Conservation (phyloP, 2,888 invertebrate species). For the Acronicta psi region DNA sequence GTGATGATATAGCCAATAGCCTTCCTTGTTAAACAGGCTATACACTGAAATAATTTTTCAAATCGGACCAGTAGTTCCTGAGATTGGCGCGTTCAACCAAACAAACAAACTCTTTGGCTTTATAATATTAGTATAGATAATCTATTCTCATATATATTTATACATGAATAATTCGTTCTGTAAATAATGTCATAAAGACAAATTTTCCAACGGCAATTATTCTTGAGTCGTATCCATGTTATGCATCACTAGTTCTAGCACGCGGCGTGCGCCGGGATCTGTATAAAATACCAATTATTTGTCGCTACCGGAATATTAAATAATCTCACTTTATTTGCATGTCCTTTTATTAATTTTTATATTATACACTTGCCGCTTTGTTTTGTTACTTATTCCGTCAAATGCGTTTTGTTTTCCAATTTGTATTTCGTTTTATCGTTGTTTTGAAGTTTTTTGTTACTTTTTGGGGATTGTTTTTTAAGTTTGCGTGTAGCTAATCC, state of each 20-base stretch:
- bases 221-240: slow-evolving; percentile 35
- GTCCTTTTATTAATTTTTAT: slow-evolving; percentile 68
- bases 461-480: background rate
- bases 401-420: slow-evolving; percentile 23
- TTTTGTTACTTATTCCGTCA: slow-evolving; percentile 20
- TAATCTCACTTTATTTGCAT: slow-evolving; percentile 65
- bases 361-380: slow-evolving; percentile 31
- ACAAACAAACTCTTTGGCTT: too few species aligned
- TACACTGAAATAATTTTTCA: too few species aligned
- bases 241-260: slow-evolving; percentile 18
- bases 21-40: too few species aligned
- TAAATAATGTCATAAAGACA: too few species aligned
- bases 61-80: too few species aligned
- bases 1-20: too few species aligned
- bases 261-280: slow-evolving; percentile 54
- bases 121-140: too few species aligned
- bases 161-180: too few species aligned
- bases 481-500: too few species aligned
- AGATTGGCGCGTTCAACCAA: too few species aligned
- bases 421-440: slow-evolving; percentile 27
- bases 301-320: slow-evolving; percentile 67
- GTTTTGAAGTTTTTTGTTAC: slow-evolving; percentile 6
- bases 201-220: too few species aligned
- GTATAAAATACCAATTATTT: slow-evolving; percentile 82
- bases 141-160: too few species aligned